Conservation (phyloP, 64 coral and sea anemone species). For the Dendronephthya gigantea region DNA sequence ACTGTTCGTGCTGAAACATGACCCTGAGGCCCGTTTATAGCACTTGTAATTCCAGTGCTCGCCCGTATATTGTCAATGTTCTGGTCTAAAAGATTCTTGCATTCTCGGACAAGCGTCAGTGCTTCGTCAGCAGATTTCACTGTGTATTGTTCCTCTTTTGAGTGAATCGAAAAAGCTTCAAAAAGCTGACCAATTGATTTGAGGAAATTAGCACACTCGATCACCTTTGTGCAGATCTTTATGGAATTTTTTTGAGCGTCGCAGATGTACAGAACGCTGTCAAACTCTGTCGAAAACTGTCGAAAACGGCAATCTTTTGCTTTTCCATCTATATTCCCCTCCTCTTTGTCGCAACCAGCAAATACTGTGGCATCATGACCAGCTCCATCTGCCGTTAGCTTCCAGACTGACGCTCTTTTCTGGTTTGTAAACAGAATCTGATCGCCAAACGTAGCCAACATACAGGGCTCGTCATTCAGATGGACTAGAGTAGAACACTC, state of each 20-base stretch:
- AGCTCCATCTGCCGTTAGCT: not conserved
- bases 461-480: conserved; percentile 8
- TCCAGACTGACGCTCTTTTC: conserved; percentile 12
- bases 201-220: conserved; percentile 9
- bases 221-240: conserved; percentile 19
- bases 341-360: not conserved
- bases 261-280: not conserved
- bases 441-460: conserved; percentile 2
- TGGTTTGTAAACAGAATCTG: not conserved
- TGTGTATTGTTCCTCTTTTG: conserved; percentile 18
- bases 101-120: conserved; percentile 21
- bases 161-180: conserved; percentile 42
- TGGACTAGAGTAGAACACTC: not conserved
- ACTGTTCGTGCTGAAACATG: conserved; percentile 31
- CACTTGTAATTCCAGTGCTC: conserved; percentile 16
- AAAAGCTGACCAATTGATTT: conserved; percentile 25
- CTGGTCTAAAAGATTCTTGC: conserved; percentile 26
- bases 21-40: conserved; percentile 35
- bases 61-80: conserved; percentile 21
- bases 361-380: not conserved
- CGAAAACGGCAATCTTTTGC: not conserved
- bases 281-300: not conserved
- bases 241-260: conserved; percentile 1
- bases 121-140: not conserved
- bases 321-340: not conserved